Percentiles rank a stretch among this genome's conserved stretches.
Conservation (phyloP, 1,140 invertebrate genomes). For the Atta texana region DNA sequence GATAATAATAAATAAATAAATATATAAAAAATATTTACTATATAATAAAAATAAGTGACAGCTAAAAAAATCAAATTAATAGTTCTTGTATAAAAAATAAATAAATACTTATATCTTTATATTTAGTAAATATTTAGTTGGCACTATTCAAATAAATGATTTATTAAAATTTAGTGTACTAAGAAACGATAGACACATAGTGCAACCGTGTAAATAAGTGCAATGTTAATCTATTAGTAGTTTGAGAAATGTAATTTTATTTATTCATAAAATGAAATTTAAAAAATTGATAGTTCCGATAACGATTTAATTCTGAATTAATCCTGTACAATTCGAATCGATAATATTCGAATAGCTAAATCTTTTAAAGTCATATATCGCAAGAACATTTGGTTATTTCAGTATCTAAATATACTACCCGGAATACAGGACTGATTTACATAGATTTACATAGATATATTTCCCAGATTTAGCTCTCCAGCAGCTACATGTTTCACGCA, state of each 20-base stretch:
- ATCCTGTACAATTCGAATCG: neutral
- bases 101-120: too few relatives aligned
- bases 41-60: too few relatives aligned
- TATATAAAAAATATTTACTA: too few relatives aligned
- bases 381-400: slow-evolving; percentile 22
- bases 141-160: too few relatives aligned
- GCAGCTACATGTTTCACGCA: neutral
- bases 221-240: neutral
- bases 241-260: neutral
- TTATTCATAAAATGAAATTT: neutral
- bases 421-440: slow-evolving; percentile 21
- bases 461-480: slow-evolving; percentile 17
- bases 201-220: neutral
- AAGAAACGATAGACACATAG: neutral
- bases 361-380: slow-evolving; percentile 22
- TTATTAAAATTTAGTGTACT: too few relatives aligned
- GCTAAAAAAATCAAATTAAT: too few relatives aligned
- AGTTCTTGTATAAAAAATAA: too few relatives aligned
- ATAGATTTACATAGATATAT: slow-evolving; percentile 54
- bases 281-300: neutral
- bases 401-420: slow-evolving; percentile 11
- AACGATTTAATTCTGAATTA: neutral
- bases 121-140: too few relatives aligned
- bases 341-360: slow-evolving; percentile 10
- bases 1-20: too few relatives aligned